These are phyloP conservation scores for Elmis aenea DNA, from an alignment of 2,888 invertebrate species.

Conservation along the genomic window DNA sequence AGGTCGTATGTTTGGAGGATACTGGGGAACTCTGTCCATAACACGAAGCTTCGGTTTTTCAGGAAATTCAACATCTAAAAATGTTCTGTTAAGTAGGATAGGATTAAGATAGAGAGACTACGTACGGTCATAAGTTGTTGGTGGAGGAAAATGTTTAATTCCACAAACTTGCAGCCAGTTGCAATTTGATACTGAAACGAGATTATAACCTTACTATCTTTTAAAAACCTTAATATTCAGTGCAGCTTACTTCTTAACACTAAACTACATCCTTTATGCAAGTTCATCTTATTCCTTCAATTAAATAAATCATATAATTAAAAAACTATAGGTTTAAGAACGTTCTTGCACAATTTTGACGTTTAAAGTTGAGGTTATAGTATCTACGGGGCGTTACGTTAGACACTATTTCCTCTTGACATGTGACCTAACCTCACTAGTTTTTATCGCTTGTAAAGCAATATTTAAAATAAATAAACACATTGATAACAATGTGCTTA, in stretches of 20 bases:
- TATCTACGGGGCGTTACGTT: too few species aligned
- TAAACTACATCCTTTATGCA: background rate
- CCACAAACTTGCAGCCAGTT: slow-evolving; percentile 48
- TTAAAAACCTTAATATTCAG: background rate
- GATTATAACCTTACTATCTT: too few species aligned
- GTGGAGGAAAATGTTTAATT: slow-evolving; percentile 65
- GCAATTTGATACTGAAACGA: slow-evolving; percentile 1
- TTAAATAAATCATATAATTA: too few species aligned
- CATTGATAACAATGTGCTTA: too few species aligned
- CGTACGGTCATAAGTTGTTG: slow-evolving; percentile 64
- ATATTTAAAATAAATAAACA: too few species aligned
- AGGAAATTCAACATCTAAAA: slow-evolving; percentile 65
- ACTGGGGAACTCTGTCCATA: slow-evolving; percentile 68
- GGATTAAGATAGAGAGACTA: background rate
- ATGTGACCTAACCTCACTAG: too few species aligned
- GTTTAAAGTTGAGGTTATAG: too few species aligned
- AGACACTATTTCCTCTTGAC: too few species aligned
- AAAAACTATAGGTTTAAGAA: too few species aligned
- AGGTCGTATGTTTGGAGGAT: slow-evolving; percentile 60
- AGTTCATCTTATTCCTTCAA: too few species aligned
- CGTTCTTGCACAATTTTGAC: too few species aligned
- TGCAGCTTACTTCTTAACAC: background rate
- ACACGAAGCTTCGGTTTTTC: slow-evolving; percentile 66
- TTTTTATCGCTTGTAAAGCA: too few species aligned
- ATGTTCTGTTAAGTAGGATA: background rate